Base-by-base conservation (phyloP, 2,888 invertebrate species). In the Candidula unifasciata region DNA sequence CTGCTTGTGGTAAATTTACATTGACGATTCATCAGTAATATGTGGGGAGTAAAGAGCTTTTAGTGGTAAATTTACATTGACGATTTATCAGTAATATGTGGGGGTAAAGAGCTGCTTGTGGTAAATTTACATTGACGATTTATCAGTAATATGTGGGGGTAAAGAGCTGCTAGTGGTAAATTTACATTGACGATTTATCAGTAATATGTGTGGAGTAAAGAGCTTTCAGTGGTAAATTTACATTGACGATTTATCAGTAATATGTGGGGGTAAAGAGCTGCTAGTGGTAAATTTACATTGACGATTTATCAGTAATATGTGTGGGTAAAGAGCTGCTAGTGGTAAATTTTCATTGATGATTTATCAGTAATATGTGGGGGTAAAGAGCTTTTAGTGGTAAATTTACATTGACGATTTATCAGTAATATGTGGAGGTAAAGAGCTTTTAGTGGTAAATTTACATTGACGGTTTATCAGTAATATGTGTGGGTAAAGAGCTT, bases 321-420 rank as follows among this genome's bases (percentile, higher is more conserved):
- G 44, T 6, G 44, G 10, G 44, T 3, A 6, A 44, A 10, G 44
- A 44, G 44, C 3, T 44, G 3, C 44, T 44, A 10, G 10, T 44
- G 44, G 44, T 44, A 44, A 44, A 44, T 44, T 6, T 44, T 44
- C 3, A 44, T 44, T 3, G 3, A 10, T 44, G 44, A 44, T 3
- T 44, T 3, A 10, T 44, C 5, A 44, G 10, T 44, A 10, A 44
- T 3, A 44, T 44, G 44, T 44, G 44, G 3, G 44, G 44, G 99
- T 99, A 98, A 98, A 86, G 98, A 99, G 94, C 97, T 99, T 96
- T 95, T 99, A 93, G 97, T 99, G 89, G 95, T 99, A 91, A 99
- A 99, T 94, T 98, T 92, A 78, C 90, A 90, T 83, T 92, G 90
- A 86, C 85, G 90, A 78, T 90, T 92, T 66, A 89, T 91, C n/a